These are phyloP conservation scores for Rattus norvegicus DNA, from an alignment of 2,113 vertebrate genomes.

Conservation along the genomic window DNA sequence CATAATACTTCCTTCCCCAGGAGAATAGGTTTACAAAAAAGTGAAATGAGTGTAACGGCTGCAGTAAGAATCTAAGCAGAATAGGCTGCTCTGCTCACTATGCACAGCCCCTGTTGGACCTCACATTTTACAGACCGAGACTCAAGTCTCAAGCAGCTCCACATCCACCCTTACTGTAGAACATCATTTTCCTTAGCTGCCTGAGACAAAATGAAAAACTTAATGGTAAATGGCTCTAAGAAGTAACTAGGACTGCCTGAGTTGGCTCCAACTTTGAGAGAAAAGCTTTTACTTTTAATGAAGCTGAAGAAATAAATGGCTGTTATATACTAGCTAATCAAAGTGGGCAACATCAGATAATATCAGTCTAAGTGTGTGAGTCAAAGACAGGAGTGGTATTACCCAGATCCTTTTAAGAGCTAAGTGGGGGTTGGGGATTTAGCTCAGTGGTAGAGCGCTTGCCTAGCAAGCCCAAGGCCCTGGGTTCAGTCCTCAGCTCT, in stretches of 20 bases:
- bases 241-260: conserved; percentile 21
- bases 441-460: too few relatives aligned
- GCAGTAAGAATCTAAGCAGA: conserved; percentile 20
- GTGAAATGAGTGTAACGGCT: conserved; percentile 51
- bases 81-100: conserved; percentile 3
- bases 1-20: conserved; percentile 65
- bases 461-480: too few relatives aligned
- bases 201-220: conserved; percentile 54
- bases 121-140: background rate
- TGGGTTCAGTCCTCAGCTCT: too few relatives aligned
- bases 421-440: background rate
- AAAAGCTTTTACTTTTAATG: conserved; percentile 49
- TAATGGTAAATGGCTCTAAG: background rate
- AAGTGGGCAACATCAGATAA: background rate
- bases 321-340: conserved; percentile 57
- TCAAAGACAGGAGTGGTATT: conserved; percentile 33
- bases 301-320: conserved; percentile 56
- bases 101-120: conserved; percentile 12
- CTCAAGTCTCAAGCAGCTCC: conserved; percentile 58
- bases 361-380: conserved; percentile 4
- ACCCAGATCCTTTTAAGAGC: background rate
- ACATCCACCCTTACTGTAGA: conserved; percentile 3
- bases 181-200: background rate
- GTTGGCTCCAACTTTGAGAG: conserved; percentile 21
- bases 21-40: conserved; percentile 68